Evolutionary conservation across 1,140 invertebrate genomes (phyloP).

Genomic region (Philaenus spumarius): DNA sequence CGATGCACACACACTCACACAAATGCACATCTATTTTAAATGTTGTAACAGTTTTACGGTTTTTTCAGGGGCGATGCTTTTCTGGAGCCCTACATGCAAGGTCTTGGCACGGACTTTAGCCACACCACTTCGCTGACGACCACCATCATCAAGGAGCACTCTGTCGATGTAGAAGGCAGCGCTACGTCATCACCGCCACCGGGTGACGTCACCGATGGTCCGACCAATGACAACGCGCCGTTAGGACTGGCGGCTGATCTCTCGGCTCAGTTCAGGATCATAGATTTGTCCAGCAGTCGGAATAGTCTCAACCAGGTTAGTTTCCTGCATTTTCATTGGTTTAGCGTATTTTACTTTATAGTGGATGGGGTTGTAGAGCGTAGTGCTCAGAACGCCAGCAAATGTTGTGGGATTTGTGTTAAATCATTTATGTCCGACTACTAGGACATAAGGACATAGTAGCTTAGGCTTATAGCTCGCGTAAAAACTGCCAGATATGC

Average conservation of each 20-base stretch:
- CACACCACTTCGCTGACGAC: background rate
- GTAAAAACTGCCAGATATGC: too few relatives aligned
- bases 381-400: too few relatives aligned
- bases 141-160: background rate
- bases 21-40: too few relatives aligned
- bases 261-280: conserved; percentile 20
- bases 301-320: conserved; percentile 23
- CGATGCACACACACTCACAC: too few relatives aligned
- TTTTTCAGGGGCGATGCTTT: conserved; percentile 30
- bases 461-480: too few relatives aligned
- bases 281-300: conserved; percentile 17
- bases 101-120: conserved; percentile 22
- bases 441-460: too few relatives aligned
- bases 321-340: background rate
- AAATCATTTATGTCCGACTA: too few relatives aligned
- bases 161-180: background rate
- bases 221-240: background rate
- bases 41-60: too few relatives aligned
- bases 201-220: background rate
- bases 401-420: too few relatives aligned
- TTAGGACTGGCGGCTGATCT: conserved; percentile 3
- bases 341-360: too few relatives aligned
- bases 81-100: conserved; percentile 32
- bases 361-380: too few relatives aligned
- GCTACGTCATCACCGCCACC: background rate